Base-by-base conservation (phyloP, 2,113 vertebrate species). In the Ciconia boyciana region DNA sequence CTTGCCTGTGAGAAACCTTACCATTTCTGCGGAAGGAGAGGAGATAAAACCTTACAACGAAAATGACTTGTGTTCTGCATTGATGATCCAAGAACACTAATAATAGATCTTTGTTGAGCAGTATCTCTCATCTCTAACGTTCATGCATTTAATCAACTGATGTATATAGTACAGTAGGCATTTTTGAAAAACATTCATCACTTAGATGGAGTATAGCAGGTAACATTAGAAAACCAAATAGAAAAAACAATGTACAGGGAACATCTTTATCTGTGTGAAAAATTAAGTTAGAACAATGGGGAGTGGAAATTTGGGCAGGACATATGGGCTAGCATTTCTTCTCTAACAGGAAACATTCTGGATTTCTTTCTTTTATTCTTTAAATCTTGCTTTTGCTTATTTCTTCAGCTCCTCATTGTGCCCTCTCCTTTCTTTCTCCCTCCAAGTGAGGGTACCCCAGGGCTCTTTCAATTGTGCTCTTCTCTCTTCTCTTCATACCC, bases 71-170 rank as follows among this genome's bases (percentile, higher is more conserved):
- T 65, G 55, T 87, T 92, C 77, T 87, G 86, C 64, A 92, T 34
- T 89, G 79, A 65, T 95, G 95, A 81, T 76, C 87, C 89, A 93
- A 84, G 93, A 94, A 83, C 83, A 87, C 84, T 86, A 91, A 80
- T 94, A 96, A 95, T 77, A 62, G 41, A 88, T 92, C 62, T 86
- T 76, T 83, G 79, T 44, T 75, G 72, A 86, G 88, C n/a, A 62
- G 66, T 55, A 46, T 70, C 86, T 93, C 79, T 92, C 55, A 84
- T 89, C 44, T 68, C 65, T 72, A 76, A 60, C 21, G 29, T n/a
- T 94, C 39, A n/a, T 64, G 82, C 43, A 78, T 95, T 97, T 91
- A 82, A 83, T 89, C 74, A 87, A 81, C 44, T 83, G 82, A 64
- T 89, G 21, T 69, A 49, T 90, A 36, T 24, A 64, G n/a, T 48